phyloP scores from a whole-genome alignment of 2,888 invertebrate genomes.

The Pandemis heparana region DNA sequence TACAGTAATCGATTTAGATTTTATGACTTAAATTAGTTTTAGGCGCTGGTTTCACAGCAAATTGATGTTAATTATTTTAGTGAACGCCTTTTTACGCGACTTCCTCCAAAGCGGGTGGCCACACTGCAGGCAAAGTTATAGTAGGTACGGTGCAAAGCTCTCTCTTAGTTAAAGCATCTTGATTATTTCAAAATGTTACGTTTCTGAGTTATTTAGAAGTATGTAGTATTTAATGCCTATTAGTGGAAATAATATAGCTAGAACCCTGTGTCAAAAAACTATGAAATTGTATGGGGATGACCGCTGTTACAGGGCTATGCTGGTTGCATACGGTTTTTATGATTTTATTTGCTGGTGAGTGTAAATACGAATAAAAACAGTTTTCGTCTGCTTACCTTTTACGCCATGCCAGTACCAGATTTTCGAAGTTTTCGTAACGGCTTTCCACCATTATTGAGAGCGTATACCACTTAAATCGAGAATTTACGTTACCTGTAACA shows the following conservation, averaged over 20 bases:
- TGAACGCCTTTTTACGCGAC: slow-evolving; percentile 24
- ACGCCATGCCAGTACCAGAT: neutral
- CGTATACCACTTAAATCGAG: slow-evolving; percentile 10
- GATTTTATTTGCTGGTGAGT: neutral
- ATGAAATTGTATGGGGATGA: no score
- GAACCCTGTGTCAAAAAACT: no score
- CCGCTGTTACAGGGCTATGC: no score
- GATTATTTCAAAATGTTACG: neutral
- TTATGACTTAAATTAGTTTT: slow-evolving; percentile 39
- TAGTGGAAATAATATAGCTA: no score
- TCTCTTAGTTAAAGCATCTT: neutral
- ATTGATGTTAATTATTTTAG: slow-evolving; percentile 35
- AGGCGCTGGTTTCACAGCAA: slow-evolving; percentile 30
- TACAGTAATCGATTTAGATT: slow-evolving; percentile 42
- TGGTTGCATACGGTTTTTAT: no score
- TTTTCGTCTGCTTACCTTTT: slow-evolving; percentile 1
- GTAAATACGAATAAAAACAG: neutral
- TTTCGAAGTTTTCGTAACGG: neutral
- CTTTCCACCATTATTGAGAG: slow-evolving; percentile 3
- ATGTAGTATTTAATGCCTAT: neutral
- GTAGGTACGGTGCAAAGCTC: neutral
- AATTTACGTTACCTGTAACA: slow-evolving; percentile 40
- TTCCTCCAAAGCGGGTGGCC: neutral
- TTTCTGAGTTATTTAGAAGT: neutral
- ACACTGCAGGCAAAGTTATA: neutral